Base-by-base conservation (phyloP, 2,888 invertebrate genomes). In the Apocheima hispidaria region DNA sequence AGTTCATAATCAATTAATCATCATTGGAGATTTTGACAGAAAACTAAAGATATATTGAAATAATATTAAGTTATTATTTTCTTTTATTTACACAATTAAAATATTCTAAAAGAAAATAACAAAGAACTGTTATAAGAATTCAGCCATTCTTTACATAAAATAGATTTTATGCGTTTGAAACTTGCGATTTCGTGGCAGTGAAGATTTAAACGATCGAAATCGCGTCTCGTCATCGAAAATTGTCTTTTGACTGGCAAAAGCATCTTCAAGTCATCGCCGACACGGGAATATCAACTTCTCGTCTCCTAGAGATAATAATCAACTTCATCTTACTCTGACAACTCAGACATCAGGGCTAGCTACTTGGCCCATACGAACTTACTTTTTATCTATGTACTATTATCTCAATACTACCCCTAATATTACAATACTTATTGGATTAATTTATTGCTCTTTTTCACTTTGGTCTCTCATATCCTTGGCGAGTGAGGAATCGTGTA, bases 191-290 rank as follows among this genome's bases (percentile, higher is more conserved):
- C 14, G 51, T 69, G 71, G 68, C 71, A 69, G 72, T 70, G 70
- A 65, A 46, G 50, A 41, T 35, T 20, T 35, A 20, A 36, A 33
- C 52, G 52, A 56, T 41, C 41, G n/a, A 41, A 43, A 43, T 55
- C 55, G 58, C 38, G 20, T 21, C 20, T n/a, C 18, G 28, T 75
- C 66, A 59, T 70, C 54, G 75, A 74, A 76, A 73, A 79, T 83
- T 90, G 88, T 89, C 90, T 89, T 89, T 90, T 88, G 89, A 86
- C 87, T 83, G 79, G 80, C 81, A 83, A 81, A 85, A 82, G 83
- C 78, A 82, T 75, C 73, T 73, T 77, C 73, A 75, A 61, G 50
- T 63, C 62, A 58, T 57, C 60, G 62, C 60, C 55, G 46, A 50
- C 28, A 14, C 41, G 10, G 33, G 12, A 67, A 59, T 57, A 57